A percentile compares a stretch with the other conserved stretches of the same genome.
These are phyloP conservation scores for Ambastaia sidthimunki DNA, from an alignment of 2,797 vertebrate genomes.

Conservation along the genomic window DNA sequence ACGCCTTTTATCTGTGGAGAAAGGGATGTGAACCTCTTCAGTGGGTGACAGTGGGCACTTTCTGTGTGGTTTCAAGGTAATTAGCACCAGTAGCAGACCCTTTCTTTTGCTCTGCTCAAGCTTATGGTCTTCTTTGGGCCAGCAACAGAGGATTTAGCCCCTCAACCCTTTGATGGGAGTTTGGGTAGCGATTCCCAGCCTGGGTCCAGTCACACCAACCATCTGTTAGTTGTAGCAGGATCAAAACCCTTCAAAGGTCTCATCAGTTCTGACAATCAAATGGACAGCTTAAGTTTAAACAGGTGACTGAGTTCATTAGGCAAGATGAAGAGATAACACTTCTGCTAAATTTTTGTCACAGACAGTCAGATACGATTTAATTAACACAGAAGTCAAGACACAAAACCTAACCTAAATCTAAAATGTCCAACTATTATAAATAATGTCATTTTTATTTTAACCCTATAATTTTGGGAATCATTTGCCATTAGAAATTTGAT, in stretches of 20 bases:
- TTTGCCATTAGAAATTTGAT: background rate
- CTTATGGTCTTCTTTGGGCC: slow-evolving; percentile 98
- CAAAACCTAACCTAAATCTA: background rate
- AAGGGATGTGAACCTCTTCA: slow-evolving; percentile 99
- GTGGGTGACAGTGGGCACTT: slow-evolving; percentile 97
- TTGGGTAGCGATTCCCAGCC: slow-evolving; percentile 84
- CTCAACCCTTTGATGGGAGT: slow-evolving; percentile 85
- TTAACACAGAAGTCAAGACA: background rate
- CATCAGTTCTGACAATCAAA: slow-evolving; percentile 79
- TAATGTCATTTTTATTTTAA: background rate
- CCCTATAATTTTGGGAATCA: background rate
- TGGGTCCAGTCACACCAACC: slow-evolving; percentile 84
- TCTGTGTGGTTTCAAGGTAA: slow-evolving; percentile 99
- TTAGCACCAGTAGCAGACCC: slow-evolving; percentile 98
- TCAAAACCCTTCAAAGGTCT: slow-evolving; percentile 87
- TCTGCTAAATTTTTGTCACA: background rate
- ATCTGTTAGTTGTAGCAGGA: slow-evolving; percentile 95
- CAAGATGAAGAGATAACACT: slow-evolving; percentile 46
- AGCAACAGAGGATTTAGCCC: slow-evolving; percentile 92
- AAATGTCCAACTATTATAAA: background rate
- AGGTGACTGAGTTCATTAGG: slow-evolving; percentile 82
- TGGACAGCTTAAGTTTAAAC: slow-evolving; percentile 84
- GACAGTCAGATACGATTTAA: background rate
- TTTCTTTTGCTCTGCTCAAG: slow-evolving; percentile 99
- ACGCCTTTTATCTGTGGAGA: slow-evolving; percentile 99